Percentiles rank a stretch among this genome's conserved stretches.
Evolutionary conservation across 2,113 vertebrate genomes (phyloP).

Genomic region (Apodemus speciosus): DNA sequence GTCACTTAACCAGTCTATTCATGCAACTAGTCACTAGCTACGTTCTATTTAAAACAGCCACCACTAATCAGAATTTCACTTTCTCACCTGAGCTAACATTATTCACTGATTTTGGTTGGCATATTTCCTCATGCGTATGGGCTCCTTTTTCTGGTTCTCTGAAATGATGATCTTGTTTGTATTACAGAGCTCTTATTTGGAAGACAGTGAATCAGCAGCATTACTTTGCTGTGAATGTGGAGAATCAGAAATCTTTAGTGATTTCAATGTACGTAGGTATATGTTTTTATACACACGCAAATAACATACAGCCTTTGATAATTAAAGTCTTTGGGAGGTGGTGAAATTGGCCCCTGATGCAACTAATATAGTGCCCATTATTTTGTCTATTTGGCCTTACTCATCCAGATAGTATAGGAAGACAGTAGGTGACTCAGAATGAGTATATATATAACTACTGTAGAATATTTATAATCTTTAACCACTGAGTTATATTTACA

Average conservation of each 20-base stretch:
- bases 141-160: conserved; percentile 53
- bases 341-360: conserved; percentile 19
- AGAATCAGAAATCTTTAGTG: conserved; percentile 82
- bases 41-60: conserved; percentile 50
- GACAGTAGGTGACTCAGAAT: conserved; percentile 49
- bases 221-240: conserved; percentile 80
- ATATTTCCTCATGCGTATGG: conserved; percentile 50
- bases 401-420: conserved; percentile 41
- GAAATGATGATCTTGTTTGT: conserved; percentile 78
- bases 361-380: conserved; percentile 22
- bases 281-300: conserved; percentile 59
- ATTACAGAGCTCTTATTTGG: conserved; percentile 81
- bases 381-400: conserved; percentile 35
- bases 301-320: conserved; percentile 47
- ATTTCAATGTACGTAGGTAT: conserved; percentile 81
- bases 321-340: conserved; percentile 29
- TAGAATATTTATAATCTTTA: not conserved
- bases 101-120: conserved; percentile 63
- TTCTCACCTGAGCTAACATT: conserved; percentile 67
- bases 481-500: not conserved
- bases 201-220: conserved; percentile 80
- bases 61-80: conserved; percentile 59
- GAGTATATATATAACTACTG: not conserved
- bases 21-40: conserved; percentile 14
- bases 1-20: not conserved